These are phyloP conservation scores for Drosophila pseudoobscura DNA, from an alignment of 1,140 invertebrate species.

Conservation along the genomic window DNA sequence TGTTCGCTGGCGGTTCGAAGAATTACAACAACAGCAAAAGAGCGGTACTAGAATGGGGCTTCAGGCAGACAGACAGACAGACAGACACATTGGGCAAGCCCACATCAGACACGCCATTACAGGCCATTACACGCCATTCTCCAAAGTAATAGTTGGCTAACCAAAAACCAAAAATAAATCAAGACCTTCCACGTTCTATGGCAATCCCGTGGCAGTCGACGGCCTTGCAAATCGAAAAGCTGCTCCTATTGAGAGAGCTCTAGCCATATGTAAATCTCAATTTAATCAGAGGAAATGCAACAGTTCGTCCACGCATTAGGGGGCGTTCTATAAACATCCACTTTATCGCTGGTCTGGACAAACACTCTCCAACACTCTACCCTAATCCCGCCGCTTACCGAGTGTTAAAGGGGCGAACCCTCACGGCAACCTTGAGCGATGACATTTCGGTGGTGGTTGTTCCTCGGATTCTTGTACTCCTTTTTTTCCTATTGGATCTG, in stretches of 20 bases:
- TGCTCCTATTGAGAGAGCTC: too few relatives aligned
- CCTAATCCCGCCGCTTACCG: conserved; percentile 83
- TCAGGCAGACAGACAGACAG: conserved; percentile 36
- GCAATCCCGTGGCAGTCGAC: too few relatives aligned
- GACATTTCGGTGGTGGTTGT: conserved; percentile 84
- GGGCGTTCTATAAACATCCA: conserved; percentile 29
- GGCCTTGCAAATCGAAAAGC: too few relatives aligned
- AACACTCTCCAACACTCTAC: too few relatives aligned
- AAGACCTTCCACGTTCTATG: too few relatives aligned
- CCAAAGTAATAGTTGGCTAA: conserved; percentile 31
- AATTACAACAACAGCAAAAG: conserved; percentile 5
- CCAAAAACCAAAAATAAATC: too few relatives aligned
- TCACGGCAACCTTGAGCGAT: conserved; percentile 88
- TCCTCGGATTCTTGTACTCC: conserved; percentile 45
- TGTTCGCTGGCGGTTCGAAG: conserved; percentile 19
- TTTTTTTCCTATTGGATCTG: conserved; percentile 20
- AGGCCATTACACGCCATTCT: conserved; percentile 9
- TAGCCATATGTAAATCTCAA: too few relatives aligned
- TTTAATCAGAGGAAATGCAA: not conserved
- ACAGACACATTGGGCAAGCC: conserved; percentile 36
- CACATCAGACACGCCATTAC: conserved; percentile 3
- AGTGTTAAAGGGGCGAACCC: conserved; percentile 87
- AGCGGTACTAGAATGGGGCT: conserved; percentile 56
- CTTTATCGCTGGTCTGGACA: conserved; percentile 15
- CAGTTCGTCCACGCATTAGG: conserved; percentile 6